Evolutionary conservation across 2,888 invertebrate species (phyloP).

Genomic region (Hydrotaea cyrtoneurina): DNA sequence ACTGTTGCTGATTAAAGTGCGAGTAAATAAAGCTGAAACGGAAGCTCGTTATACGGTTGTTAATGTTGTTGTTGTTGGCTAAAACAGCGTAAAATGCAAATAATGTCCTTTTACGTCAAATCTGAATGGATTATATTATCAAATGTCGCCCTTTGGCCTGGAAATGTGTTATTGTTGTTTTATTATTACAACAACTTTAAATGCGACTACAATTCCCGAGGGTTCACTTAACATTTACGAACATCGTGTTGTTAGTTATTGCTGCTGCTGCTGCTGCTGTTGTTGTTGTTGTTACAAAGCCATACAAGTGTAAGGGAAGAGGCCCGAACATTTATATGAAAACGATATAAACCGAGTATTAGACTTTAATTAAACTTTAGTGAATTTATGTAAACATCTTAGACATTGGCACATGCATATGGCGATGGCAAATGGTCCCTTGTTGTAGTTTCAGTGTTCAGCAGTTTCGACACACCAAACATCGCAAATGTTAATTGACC

Average conservation of each 20-base stretch:
- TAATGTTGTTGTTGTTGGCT: neutral
- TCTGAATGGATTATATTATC: slow-evolving; percentile 47
- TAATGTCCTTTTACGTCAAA: slow-evolving; percentile 10
- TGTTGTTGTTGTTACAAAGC: neutral
- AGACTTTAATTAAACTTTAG: slow-evolving; percentile 45
- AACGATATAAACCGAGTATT: neutral
- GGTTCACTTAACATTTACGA: neutral
- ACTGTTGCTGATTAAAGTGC: slow-evolving; percentile 30
- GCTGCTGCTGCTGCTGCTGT: neutral
- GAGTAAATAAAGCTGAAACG: slow-evolving; percentile 12
- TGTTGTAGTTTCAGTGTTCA: neutral
- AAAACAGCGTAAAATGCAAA: slow-evolving; percentile 1
- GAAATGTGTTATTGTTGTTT: neutral
- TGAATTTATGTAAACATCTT: slow-evolving; percentile 8
- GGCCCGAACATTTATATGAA: neutral
- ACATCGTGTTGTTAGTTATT: too few species aligned
- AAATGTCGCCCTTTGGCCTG: slow-evolving; percentile 30
- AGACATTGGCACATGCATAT: neutral
- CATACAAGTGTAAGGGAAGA: too few species aligned
- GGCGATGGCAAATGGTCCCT: neutral
- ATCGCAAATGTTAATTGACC: neutral
- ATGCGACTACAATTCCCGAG: neutral
- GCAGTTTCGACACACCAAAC: neutral
- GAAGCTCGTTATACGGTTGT: neutral
- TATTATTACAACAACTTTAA: neutral